Conservation (phyloP, 2,797 vertebrate genomes). For the Limosa lapponica region DNA sequence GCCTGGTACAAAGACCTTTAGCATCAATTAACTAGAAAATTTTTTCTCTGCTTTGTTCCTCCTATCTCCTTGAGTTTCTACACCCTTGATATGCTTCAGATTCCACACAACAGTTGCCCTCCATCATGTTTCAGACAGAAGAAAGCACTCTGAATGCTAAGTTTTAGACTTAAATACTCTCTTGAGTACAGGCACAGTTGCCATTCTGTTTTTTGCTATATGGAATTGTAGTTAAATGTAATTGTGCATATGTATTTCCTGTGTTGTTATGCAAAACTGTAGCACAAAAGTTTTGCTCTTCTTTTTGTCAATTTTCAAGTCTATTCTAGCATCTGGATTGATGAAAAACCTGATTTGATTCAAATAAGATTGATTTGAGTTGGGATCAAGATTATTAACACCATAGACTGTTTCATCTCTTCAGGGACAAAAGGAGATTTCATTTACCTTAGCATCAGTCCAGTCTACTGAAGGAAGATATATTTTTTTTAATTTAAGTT, state of each 20-base stretch:
- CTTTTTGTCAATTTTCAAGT: neutral
- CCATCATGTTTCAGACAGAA: neutral
- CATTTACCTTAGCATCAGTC: neutral
- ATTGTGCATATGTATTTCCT: neutral
- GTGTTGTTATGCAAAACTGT: neutral
- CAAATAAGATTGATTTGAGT: neutral
- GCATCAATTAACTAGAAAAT: neutral
- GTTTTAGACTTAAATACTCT: neutral
- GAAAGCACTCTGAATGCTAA: neutral
- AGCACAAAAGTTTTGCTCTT: neutral
- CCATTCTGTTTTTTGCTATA: neutral
- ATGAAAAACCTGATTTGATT: neutral
- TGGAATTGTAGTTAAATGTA: neutral
- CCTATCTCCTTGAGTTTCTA: neutral
- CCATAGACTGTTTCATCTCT: neutral
- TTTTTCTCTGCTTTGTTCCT: neutral
- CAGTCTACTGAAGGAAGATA: neutral
- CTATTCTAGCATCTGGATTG: neutral
- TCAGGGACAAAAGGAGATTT: neutral
- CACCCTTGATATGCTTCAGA: neutral
- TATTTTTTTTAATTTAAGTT: neutral
- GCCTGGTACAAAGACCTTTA: neutral
- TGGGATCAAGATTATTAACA: neutral
- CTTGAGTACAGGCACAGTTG: neutral
- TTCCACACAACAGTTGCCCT: neutral